Evolutionary conservation across 2,888 invertebrate species (phyloP).

Genomic region (Lordiphosa fenestrarum): DNA sequence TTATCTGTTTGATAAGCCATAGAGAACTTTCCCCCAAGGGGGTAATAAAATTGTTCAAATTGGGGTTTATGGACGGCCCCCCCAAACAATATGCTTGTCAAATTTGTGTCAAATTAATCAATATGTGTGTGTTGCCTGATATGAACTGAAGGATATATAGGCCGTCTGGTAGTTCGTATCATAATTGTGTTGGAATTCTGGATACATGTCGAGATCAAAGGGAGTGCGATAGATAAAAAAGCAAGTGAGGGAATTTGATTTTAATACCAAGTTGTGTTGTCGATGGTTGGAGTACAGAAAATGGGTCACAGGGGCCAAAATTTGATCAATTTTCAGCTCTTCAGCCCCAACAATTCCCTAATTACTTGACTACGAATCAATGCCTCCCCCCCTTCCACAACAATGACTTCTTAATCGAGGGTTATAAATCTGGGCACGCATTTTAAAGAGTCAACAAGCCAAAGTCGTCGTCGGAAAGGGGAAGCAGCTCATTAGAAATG

Average conservation of each 20-base stretch:
- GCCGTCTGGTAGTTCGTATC: neutral
- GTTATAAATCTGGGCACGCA: conserved; percentile 58
- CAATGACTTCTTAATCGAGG: conserved; percentile 47
- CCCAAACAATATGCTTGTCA: conserved; percentile 53
- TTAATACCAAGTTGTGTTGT: no score
- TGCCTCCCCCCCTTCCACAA: conserved; percentile 17
- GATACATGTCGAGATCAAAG: no score
- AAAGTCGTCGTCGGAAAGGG: neutral
- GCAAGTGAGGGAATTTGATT: no score
- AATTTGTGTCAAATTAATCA: conserved; percentile 68
- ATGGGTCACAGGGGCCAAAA: no score
- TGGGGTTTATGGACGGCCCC: neutral
- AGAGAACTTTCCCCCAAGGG: neutral
- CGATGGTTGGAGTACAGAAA: no score
- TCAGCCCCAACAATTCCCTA: no score
- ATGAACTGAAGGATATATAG: conserved; percentile 15
- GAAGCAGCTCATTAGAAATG: conserved; percentile 51
- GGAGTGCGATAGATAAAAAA: no score
- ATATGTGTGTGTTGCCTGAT: conserved; percentile 7
- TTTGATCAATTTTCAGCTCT: no score
- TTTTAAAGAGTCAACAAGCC: conserved; percentile 48
- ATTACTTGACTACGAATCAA: no score
- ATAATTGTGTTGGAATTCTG: no score
- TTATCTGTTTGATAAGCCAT: conserved; percentile 23
- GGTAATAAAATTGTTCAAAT: conserved; percentile 6